These are phyloP conservation scores for Perca fluviatilis DNA, from an alignment of 2,113 vertebrate genomes.

Conservation along the genomic window DNA sequence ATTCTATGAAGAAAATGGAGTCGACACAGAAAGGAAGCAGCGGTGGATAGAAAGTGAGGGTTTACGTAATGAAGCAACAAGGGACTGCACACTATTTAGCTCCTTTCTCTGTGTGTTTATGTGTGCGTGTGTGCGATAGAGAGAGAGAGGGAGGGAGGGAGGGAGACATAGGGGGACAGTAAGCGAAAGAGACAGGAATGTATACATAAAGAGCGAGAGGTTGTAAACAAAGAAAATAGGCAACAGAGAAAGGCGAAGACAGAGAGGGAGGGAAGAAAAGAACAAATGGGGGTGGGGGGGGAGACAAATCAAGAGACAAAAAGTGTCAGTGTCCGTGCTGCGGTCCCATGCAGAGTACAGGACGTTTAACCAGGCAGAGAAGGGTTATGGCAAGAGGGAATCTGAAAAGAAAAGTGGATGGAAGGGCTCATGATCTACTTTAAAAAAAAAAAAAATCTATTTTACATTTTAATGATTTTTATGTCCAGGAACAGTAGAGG, in stretches of 20 bases:
- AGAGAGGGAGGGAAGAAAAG: not conserved
- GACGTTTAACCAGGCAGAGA: not conserved
- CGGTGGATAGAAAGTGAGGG: slow-evolving; percentile 55
- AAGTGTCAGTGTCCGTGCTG: slow-evolving; percentile 26
- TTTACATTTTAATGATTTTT: not conserved
- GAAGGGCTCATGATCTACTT: not conserved
- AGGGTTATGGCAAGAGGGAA: not conserved
- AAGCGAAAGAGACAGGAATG: slow-evolving; percentile 20
- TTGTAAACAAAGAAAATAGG: slow-evolving; percentile 55
- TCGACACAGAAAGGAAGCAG: slow-evolving; percentile 61
- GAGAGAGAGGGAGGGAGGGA: not conserved
- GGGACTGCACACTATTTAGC: slow-evolving; percentile 52
- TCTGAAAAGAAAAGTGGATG: not conserved
- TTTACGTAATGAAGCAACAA: slow-evolving; percentile 71
- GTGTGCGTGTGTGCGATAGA: not conserved
- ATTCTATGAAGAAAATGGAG: slow-evolving; percentile 66
- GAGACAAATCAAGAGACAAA: not conserved
- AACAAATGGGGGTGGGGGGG: not conserved
- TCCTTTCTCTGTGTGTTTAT: slow-evolving; percentile 30
- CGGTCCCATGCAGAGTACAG: slow-evolving; percentile 37
- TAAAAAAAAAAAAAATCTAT: not conserved
- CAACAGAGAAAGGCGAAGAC: slow-evolving; percentile 1
- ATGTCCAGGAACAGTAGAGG: not conserved
- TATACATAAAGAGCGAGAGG: slow-evolving; percentile 27
- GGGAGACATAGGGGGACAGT: not conserved